Evolutionary conservation across 2,797 vertebrate species (phyloP).

Genomic region (Enteromius unitaeniatus): DNA sequence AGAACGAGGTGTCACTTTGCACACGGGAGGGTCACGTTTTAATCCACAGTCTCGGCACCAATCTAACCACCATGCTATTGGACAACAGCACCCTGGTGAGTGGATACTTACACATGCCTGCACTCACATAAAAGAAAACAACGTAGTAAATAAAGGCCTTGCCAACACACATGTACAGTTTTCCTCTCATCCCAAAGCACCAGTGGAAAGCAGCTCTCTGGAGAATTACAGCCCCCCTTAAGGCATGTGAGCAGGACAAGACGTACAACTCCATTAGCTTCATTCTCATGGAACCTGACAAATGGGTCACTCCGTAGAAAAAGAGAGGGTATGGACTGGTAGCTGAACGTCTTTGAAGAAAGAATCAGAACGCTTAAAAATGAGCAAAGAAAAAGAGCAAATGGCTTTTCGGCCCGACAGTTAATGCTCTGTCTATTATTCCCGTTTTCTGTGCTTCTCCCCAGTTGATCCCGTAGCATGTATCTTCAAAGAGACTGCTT

Average conservation of each 20-base stretch:
- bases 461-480: conserved; percentile 63
- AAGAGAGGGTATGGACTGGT: conserved; percentile 47
- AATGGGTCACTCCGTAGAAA: conserved; percentile 53
- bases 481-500: conserved; percentile 76
- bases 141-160: conserved; percentile 6
- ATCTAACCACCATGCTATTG: conserved; percentile 75
- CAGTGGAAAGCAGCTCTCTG: conserved; percentile 18
- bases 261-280: conserved; percentile 57
- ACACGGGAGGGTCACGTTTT: conserved; percentile 79
- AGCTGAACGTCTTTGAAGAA: conserved; percentile 53
- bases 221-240: conserved; percentile 43
- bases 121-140: not conserved
- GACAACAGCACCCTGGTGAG: conserved; percentile 85
- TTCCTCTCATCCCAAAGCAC: conserved; percentile 1
- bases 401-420: conserved; percentile 55
- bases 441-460: conserved; percentile 28
- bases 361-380: conserved; percentile 49
- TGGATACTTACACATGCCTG: not conserved
- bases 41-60: conserved; percentile 76
- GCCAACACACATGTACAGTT: not conserved
- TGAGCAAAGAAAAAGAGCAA: conserved; percentile 7
- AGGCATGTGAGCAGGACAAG: conserved; percentile 37
- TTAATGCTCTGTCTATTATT: conserved; percentile 57
- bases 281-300: conserved; percentile 55
- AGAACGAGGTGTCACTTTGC: conserved; percentile 77